These are phyloP conservation scores for Danio tinwini DNA, from an alignment of 2,797 vertebrate species.

Conservation along the genomic window DNA sequence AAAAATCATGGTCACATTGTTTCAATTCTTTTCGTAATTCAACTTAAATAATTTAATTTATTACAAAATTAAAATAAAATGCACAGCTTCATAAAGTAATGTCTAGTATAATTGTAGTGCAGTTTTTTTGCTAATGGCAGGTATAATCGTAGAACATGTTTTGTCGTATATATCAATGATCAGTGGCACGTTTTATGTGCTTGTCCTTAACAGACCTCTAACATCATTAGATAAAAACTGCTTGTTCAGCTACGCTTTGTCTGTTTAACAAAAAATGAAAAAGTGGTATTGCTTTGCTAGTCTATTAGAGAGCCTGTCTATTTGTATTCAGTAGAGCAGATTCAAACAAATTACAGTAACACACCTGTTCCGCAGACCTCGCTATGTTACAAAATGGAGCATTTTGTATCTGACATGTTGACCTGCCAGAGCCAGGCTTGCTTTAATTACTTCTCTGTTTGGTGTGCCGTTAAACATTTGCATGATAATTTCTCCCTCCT, in stretches of 20 bases:
- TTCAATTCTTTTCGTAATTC: no score
- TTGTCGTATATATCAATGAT: constrained; percentile 7
- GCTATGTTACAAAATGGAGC: constrained; percentile 61
- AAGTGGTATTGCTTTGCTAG: constrained; percentile 28
- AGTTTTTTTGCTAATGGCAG: neutral
- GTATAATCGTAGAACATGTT: neutral
- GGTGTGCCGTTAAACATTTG: constrained; percentile 58
- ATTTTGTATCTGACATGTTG: constrained; percentile 66
- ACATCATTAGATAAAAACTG: constrained; percentile 19
- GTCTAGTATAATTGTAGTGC: neutral
- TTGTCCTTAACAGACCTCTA: neutral
- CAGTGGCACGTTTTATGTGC: neutral
- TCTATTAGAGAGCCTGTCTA: constrained; percentile 51
- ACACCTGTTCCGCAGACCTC: constrained; percentile 59
- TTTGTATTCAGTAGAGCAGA: constrained; percentile 61
- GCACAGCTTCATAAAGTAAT: neutral
- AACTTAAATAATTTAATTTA: no score
- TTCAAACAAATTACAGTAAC: constrained; percentile 63
- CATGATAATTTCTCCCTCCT: constrained; percentile 56
- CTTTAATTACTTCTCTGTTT: constrained; percentile 61
- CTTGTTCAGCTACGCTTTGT: constrained; percentile 46
- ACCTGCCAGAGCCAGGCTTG: constrained; percentile 62
- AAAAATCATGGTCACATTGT: no score
- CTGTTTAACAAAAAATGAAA: constrained; percentile 26
- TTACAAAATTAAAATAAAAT: neutral